A percentile compares a stretch with the other conserved stretches of the same genome.
These are phyloP conservation scores for Drosophila arawakana DNA, from an alignment of 1,140 invertebrate genomes.

Conservation along the genomic window DNA sequence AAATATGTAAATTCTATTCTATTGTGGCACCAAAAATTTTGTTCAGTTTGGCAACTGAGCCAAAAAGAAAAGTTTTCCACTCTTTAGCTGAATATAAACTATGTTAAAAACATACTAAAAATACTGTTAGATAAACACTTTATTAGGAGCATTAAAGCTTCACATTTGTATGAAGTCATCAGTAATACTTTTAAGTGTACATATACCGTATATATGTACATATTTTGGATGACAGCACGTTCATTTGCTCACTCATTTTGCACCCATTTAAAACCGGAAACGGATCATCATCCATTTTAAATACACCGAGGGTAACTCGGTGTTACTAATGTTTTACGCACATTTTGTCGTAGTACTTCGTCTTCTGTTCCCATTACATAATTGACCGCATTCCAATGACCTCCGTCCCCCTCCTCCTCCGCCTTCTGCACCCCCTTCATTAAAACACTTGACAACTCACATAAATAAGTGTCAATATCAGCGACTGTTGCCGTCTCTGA, in stretches of 20 bases:
- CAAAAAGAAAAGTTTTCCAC: no score
- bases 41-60: no score
- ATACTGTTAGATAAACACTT: no score
- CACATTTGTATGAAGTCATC: slow-evolving; percentile 39
- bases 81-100: no score
- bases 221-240: not conserved
- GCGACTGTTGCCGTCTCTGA: slow-evolving; percentile 15
- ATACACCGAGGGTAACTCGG: not conserved
- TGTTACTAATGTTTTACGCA: not conserved
- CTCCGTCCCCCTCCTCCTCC: not conserved
- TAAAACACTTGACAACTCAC: not conserved
- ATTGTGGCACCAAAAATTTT: no score
- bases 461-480: slow-evolving; percentile 9
- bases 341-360: not conserved
- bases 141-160: not conserved
- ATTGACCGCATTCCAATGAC: slow-evolving; percentile 64
- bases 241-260: not conserved
- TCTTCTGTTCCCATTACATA: slow-evolving; percentile 55
- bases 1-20: no score
- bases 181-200: not conserved
- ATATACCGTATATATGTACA: not conserved
- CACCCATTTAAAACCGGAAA: slow-evolving; percentile 48
- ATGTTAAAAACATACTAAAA: no score
- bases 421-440: no score
- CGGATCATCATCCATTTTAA: slow-evolving; percentile 53